These are phyloP conservation scores for Andrena flavipes DNA, from an alignment of 2,888 invertebrate species.

Conservation along the genomic window DNA sequence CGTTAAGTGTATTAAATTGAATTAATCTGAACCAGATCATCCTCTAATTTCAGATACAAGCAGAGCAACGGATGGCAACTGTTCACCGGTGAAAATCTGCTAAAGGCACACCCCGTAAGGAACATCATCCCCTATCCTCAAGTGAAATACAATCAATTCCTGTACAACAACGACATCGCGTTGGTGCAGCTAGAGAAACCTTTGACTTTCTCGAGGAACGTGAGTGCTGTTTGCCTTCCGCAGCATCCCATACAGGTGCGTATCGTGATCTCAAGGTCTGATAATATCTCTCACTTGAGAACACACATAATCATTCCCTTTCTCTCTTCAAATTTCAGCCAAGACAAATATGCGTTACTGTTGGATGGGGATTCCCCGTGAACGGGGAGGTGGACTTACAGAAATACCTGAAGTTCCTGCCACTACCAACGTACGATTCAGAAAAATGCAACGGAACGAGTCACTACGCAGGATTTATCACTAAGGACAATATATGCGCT, in stretches of 20 bases:
- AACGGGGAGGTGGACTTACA: conserved; percentile 83
- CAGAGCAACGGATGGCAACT: conserved; percentile 81
- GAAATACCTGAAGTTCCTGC: conserved; percentile 86
- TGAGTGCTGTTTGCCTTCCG: conserved; percentile 87
- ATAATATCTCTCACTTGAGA: neutral
- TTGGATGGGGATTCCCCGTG: conserved; percentile 87
- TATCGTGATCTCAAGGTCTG: neutral
- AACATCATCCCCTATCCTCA: conserved; percentile 86
- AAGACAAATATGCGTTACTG: conserved; percentile 86
- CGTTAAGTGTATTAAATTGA: neutral
- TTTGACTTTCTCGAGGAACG: conserved; percentile 85
- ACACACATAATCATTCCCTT: neutral
- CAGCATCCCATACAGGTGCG: conserved; percentile 80
- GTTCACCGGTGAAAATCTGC: conserved; percentile 78
- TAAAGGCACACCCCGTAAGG: conserved; percentile 80
- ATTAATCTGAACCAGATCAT: neutral
- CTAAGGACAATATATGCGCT: conserved; percentile 87
- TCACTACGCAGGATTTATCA: conserved; percentile 87
- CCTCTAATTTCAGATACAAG: conserved; percentile 72
- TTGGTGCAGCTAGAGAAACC: conserved; percentile 86
- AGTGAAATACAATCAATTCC: conserved; percentile 87
- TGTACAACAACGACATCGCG: conserved; percentile 87
- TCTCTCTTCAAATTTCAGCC: conserved; percentile 76
- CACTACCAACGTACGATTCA: conserved; percentile 86
- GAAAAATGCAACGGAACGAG: conserved; percentile 88